phyloP scores from a whole-genome alignment of 2,113 vertebrate genomes.

The Amblyornis subalaris region DNA sequence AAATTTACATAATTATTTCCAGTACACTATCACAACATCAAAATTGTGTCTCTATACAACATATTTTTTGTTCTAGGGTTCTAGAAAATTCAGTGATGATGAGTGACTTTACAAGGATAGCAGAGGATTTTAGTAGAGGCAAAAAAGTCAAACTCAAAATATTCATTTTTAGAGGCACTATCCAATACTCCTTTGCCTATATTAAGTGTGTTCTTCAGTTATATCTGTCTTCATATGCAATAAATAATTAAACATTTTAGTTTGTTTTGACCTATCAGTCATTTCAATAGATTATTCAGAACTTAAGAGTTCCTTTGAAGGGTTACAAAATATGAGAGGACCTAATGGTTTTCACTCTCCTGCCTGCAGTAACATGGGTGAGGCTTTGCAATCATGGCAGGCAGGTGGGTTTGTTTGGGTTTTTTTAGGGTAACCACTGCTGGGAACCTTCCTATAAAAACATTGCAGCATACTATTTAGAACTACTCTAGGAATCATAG shows the following conservation, averaged over 20 bases:
- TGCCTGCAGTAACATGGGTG: not conserved
- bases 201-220: not conserved
- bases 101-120: not conserved
- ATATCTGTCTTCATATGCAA: fast-evolving
- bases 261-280: not conserved
- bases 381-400: not conserved
- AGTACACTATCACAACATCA: not conserved
- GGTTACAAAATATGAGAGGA: not conserved
- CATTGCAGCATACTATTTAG: not conserved
- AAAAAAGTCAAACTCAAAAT: not conserved
- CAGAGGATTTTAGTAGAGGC: not conserved
- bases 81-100: not conserved
- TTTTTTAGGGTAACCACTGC: fast-evolving
- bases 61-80: not conserved
- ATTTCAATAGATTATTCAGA: not conserved
- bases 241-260: not conserved
- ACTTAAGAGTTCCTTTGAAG: not conserved
- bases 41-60: not conserved
- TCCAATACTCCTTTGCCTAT: not conserved
- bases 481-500: not conserved
- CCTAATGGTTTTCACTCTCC: not conserved
- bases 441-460: not conserved
- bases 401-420: not conserved
- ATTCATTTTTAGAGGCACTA: not conserved
- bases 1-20: not conserved